Conservation (phyloP, 2,888 invertebrate genomes). For the Xestobium rufovillosum region DNA sequence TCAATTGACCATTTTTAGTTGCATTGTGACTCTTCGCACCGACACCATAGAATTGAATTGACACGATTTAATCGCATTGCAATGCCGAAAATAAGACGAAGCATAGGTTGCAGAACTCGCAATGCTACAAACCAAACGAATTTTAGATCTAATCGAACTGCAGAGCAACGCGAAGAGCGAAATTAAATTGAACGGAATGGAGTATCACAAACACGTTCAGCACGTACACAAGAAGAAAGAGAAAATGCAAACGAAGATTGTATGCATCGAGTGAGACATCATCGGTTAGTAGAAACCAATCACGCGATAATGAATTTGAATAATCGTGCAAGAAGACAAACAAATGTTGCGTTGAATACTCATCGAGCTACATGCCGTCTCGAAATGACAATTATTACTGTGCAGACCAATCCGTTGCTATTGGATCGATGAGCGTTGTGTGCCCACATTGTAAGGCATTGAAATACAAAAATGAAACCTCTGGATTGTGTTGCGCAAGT, state of each 20-base stretch:
- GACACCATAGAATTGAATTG: no score
- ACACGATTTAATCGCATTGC: constrained; percentile 1
- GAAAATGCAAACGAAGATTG: constrained; percentile 15
- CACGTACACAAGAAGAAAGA: constrained; percentile 15
- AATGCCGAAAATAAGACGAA: constrained; percentile 10
- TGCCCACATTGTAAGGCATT: constrained; percentile 34
- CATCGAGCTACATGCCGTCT: no score
- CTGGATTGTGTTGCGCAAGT: constrained; percentile 38
- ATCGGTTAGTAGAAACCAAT: constrained; percentile 15
- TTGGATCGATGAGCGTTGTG: constrained; percentile 28
- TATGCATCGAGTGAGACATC: constrained; percentile 15
- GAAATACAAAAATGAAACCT: constrained; percentile 34
- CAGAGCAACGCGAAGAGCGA: constrained; percentile 16
- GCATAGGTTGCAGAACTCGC: constrained; percentile 28
- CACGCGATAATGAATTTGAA: constrained; percentile 15
- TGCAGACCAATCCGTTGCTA: constrained; percentile 15
- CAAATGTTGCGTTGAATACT: constrained; percentile 5
- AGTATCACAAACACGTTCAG: constrained; percentile 12
- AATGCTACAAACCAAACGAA: constrained; percentile 31
- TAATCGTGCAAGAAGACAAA: constrained; percentile 11
- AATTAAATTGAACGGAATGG: constrained; percentile 15
- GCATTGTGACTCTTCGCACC: constrained; percentile 1
- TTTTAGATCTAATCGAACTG: constrained; percentile 30
- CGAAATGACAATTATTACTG: no score
- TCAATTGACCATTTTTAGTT: constrained; percentile 1